Evolutionary conservation across 2,888 invertebrate species (phyloP), one percentile per base, ranked within the genome.

Genomic region (Hemithea aestivaria): DNA sequence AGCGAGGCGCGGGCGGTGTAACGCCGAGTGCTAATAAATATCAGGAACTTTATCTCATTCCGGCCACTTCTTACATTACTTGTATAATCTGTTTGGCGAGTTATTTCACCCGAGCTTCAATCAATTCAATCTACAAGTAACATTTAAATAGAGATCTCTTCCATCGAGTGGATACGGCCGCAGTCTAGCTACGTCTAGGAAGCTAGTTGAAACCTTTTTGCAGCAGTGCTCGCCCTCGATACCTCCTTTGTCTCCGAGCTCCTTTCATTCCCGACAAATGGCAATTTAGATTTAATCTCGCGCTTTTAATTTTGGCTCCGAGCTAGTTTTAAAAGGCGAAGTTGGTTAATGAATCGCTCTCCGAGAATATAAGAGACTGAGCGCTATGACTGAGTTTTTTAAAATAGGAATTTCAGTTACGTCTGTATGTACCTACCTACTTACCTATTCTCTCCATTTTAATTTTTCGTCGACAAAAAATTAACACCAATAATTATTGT

Each of bases 61-160:
- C 45, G n/a, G n/a, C 33, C 37, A 42, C 28, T 40, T 35, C 46
- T 46, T 48, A 29, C 32, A 50, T 39, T 57, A 57, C 49, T 56
- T 52, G 43, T 53, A 48, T 61, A 58, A 62, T 62, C 58, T 55
- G 49, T 62, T 60, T 59, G 54, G 48, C 45, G 52, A 58, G 53
- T 61, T 53, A 50, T 51, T 48, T 45, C 44, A 51, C 45, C 39
- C 42, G 40, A 35, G 41, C 37, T 16, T 25, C 33, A 40, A 29
- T 39, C 38, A 34, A 36, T 43, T 41, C 43, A 40, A 22, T 32
- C 46, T 43, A 28, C n/a, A n/a, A n/a, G n/a, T n/a, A 51, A 53
- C 24, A 53, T 51, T 51, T 43, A 41, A 48, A 54, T 51, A 41
- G 51, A 48, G 46, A 39, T 35, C 37, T 27, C 32, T 31, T 34